Evolutionary conservation across 2,113 vertebrate genomes (phyloP).

Genomic region (Cacatua alba): DNA sequence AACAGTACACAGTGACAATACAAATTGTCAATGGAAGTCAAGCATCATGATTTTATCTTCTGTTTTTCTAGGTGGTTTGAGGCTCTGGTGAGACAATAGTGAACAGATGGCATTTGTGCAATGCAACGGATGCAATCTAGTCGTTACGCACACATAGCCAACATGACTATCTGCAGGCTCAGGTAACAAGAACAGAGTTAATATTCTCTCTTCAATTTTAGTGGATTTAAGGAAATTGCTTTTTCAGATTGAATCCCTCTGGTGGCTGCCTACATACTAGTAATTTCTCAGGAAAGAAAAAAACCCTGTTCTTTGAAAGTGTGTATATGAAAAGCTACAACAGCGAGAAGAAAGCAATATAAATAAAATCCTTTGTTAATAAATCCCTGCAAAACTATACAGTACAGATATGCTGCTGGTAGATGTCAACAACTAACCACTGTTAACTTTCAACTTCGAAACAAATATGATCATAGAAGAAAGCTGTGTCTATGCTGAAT

Average conservation of each 20-base stretch:
- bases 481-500: background rate
- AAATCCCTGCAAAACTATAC: background rate
- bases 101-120: background rate
- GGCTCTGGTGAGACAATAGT: background rate
- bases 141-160: background rate
- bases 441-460: background rate
- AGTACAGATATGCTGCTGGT: background rate
- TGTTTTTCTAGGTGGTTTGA: background rate
- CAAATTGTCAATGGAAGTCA: background rate
- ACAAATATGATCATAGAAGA: background rate
- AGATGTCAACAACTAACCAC: background rate
- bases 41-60: background rate
- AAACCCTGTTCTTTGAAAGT: background rate
- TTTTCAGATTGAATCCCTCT: background rate
- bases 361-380: background rate
- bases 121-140: background rate
- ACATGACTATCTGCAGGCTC: background rate
- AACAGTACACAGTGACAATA: background rate
- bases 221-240: background rate
- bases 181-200: background rate
- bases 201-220: background rate
- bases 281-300: background rate
- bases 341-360: background rate
- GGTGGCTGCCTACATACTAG: background rate
- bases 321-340: background rate